Evolutionary conservation across 2,888 invertebrate species (phyloP), one percentile per base, ranked within the genome.

Genomic region (Tubulanus polymorphus): DNA sequence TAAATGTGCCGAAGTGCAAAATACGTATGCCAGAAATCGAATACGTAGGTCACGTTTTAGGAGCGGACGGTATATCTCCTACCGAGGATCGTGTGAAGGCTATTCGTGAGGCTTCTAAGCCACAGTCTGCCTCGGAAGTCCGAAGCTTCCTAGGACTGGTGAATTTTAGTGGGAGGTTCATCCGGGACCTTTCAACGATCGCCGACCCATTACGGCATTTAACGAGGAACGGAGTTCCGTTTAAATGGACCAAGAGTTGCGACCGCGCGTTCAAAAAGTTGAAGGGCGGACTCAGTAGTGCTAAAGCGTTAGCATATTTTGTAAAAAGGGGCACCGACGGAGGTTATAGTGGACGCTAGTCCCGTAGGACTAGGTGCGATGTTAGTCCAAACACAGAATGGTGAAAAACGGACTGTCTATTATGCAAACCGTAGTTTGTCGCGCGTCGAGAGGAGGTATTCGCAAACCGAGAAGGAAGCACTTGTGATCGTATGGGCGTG

Each of bases 1-100:
- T 65, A 18, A 63, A 62, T 51, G 18, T n/a, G 20, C 54, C 59
- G 1, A 65, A 65, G 51, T 63, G 62, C 52, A 35, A 61, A 54
- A 63, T 65, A 46, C 55, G 54, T 23, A 57, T 63, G 55, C 30
- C 51, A 3, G 18, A 62, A 27, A 32, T 57, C 2, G 32, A 23
- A 2, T 60, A 48, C 32, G 37, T 55, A 50, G 57, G 55, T 20
- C 57, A 60, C 41, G 46, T 41, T 6, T 30, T 48, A 26, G 28
- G 26, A 27, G 27, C 8, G n/a, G 48, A 48, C n/a, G 48, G 48
- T 26, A 27, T 48, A 26, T 26, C 28, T 8, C 48, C 48, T 8
- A 26, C 18, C n/a, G 48, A 48, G 27, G 48, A 48, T 25, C 23
- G 27, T n/a, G 48, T 48, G 5, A 27, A 25, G 3, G 48, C 48